Conservation (phyloP, 2,888 invertebrate genomes). For the Drosophila fulvimacula region DNA sequence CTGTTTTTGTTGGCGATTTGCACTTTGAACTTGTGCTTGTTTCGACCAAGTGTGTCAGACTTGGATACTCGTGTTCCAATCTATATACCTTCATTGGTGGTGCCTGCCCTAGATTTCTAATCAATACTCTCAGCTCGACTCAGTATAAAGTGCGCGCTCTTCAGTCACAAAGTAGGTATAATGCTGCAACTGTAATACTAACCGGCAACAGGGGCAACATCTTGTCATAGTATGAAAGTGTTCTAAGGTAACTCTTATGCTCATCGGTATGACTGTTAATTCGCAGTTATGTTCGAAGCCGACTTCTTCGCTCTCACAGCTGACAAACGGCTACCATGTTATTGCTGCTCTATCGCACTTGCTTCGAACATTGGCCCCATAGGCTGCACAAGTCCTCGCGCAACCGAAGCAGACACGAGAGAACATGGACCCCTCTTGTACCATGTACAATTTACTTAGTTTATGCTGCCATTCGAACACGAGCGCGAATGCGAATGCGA, state of each 20-base stretch:
- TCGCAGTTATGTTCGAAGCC: constrained; percentile 24
- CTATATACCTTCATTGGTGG: constrained; percentile 21
- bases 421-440: constrained; percentile 6
- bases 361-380: constrained; percentile 10
- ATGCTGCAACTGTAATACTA: constrained; percentile 15
- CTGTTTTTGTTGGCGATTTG: constrained; percentile 45
- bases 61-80: constrained; percentile 56
- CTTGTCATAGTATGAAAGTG: not conserved
- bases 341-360: constrained; percentile 9
- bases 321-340: not conserved
- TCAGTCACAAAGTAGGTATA: constrained; percentile 24
- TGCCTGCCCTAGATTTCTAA: constrained; percentile 33
- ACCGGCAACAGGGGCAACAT: constrained; percentile 43
- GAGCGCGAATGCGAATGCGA: constrained; percentile 48
- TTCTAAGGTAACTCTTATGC: constrained; percentile 1
- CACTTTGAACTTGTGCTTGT: constrained; percentile 70
- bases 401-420: constrained; percentile 17
- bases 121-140: constrained; percentile 34
- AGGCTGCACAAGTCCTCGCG: constrained; percentile 13
- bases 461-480: constrained; percentile 20
- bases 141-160: constrained; percentile 43
- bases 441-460: constrained; percentile 1
- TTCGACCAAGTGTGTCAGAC: constrained; percentile 47
- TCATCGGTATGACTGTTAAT: constrained; percentile 28
- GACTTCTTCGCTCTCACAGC: constrained; percentile 11